Evolutionary conservation across 2,113 vertebrate species (phyloP).

Genomic region (Gallinago jamesoni): DNA sequence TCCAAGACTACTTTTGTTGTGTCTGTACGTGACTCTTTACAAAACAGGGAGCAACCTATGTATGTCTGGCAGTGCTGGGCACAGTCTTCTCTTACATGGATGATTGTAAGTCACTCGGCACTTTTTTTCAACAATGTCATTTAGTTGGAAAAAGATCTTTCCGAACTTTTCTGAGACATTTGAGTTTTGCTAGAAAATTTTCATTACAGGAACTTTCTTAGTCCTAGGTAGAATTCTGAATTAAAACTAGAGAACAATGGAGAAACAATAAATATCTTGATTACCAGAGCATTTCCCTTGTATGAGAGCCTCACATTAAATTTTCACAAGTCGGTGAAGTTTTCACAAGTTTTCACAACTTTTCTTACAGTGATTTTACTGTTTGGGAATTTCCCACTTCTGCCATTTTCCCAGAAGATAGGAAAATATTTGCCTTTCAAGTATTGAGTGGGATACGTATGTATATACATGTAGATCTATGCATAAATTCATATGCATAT

Average conservation of each 20-base stretch:
- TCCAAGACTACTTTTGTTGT: not conserved
- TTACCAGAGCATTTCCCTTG: not conserved
- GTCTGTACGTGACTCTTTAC: not conserved
- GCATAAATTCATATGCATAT: not conserved
- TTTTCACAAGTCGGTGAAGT: not conserved
- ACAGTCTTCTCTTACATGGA: rapidly evolving
- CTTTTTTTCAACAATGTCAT: not conserved
- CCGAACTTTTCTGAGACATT: not conserved
- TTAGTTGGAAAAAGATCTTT: not conserved
- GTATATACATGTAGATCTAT: not conserved
- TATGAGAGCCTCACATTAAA: not conserved
- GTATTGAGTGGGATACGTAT: not conserved
- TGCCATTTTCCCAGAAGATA: not conserved
- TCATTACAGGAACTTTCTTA: not conserved
- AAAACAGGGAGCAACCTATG: not conserved
- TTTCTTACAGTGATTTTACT: not conserved
- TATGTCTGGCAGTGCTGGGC: not conserved
- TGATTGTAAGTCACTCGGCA: not conserved
- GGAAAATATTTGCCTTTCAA: not conserved
- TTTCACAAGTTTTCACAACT: too few species aligned
- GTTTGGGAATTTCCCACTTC: not conserved
- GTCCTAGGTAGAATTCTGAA: not conserved
- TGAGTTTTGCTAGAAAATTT: not conserved
- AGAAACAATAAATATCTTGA: not conserved
- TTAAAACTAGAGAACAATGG: not conserved